Evolutionary conservation across 2,888 invertebrate genomes (phyloP).

Genomic region (Protonemura montana): DNA sequence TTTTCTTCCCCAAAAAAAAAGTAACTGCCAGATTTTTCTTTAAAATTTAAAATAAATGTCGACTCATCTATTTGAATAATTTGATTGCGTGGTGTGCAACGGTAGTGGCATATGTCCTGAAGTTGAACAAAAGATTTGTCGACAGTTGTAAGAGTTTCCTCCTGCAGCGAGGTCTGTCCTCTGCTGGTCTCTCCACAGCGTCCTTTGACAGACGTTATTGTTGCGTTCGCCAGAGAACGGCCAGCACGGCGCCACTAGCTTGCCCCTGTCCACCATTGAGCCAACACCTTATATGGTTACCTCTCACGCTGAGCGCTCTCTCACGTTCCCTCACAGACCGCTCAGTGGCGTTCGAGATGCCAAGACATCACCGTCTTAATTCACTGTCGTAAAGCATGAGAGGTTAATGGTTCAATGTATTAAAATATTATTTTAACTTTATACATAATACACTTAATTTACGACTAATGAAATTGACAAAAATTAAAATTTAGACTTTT

Average conservation of each 20-base stretch:
- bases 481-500: no score
- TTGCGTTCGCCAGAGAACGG: background rate
- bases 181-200: background rate
- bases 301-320: background rate
- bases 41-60: conserved; percentile 4
- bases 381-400: no score
- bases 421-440: no score
- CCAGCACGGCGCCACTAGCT: background rate
- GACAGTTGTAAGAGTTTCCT: background rate
- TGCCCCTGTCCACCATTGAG: background rate
- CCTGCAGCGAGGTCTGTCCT: background rate
- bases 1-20: background rate
- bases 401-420: no score
- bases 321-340: background rate
- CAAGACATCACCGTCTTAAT: no score
- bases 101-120: background rate
- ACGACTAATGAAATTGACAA: no score
- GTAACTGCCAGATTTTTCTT: background rate
- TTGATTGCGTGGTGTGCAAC: background rate
- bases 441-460: no score
- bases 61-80: background rate
- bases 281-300: background rate
- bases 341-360: background rate
- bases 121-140: background rate
- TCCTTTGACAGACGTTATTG: background rate